Evolutionary conservation across 1,140 invertebrate genomes (phyloP), one percentile per base, ranked within the genome.

Genomic region (Lysiphlebus fabarum): DNA sequence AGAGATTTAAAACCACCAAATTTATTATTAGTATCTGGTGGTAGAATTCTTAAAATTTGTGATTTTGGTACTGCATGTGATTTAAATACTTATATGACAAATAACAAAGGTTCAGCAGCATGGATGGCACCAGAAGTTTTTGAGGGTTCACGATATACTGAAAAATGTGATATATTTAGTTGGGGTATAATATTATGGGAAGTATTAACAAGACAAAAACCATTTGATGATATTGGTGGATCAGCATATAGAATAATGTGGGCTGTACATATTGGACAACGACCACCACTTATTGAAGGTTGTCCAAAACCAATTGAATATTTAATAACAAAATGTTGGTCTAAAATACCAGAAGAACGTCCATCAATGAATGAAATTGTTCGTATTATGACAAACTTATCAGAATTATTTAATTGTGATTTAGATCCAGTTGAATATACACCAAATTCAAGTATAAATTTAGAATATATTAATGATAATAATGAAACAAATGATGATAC

Each of bases 171-270:
- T 86, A 90, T 99, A 43, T 99, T 96, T 73, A 97, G 94, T 76
- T 98, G 93, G 92, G 93, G 93, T 36, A 95, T 99, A 49, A 97
- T 98, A 61, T 77, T 98, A n/a, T 99, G 96, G 96, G 94, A 98
- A 81, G 88, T 97, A 11, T 71, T 98, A 38, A 91, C 95, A 5
- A 81, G 96, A 62, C 83, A 87, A 73, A 93, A 93, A 76, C 96
- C 96, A 7, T 98, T 96, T 81, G 88, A 93, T 75, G 87, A 93
- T 64, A 88, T 93, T 68, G 87, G 87, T 36, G 89, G 89, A 44
- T 87, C 90, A 64, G 90, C 93, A 53, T 95, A 88, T 80, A 85
- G 89, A 64, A 96, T 98, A 69, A 91, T 98, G 89, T 98, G 95
- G 95, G 92, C 92, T 66, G 92, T 97, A 40, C 92, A 95, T 81